Conservation (phyloP, 2,888 invertebrate species). For the Mylabris sibirica region DNA sequence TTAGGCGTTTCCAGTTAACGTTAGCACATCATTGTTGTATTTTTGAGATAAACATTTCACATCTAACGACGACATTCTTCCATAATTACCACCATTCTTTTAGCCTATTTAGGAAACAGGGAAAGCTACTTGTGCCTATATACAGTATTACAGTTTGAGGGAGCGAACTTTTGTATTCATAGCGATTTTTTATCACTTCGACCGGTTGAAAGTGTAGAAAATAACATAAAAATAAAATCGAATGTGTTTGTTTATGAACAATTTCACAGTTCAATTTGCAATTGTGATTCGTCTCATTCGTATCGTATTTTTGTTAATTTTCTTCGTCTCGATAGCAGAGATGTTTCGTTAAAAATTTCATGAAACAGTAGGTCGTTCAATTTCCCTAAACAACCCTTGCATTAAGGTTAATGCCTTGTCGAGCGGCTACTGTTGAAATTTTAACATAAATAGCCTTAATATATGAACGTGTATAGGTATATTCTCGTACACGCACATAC, state of each 20-base stretch:
- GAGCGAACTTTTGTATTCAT: background rate
- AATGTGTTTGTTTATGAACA: background rate
- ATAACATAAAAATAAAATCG: background rate
- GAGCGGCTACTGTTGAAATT: conserved; percentile 19
- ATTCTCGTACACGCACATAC: background rate
- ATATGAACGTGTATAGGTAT: background rate
- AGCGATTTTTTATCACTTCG: background rate
- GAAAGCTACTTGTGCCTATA: background rate
- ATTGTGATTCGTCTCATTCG: background rate
- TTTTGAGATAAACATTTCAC: conserved; percentile 5
- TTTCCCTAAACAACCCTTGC: conserved; percentile 3
- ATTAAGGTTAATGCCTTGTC: background rate
- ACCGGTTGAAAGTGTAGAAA: background rate
- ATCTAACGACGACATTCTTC: background rate
- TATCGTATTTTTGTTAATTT: background rate
- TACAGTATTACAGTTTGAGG: background rate
- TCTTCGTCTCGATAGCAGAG: background rate
- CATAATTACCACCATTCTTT: background rate
- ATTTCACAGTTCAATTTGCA: background rate
- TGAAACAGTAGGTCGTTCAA: background rate
- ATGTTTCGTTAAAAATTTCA: background rate
- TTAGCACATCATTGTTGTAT: conserved; percentile 1
- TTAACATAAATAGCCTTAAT: conserved; percentile 17
- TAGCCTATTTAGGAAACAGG: background rate
- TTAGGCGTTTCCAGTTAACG: background rate